Evolutionary conservation across 1,140 invertebrate species (phyloP).

Genomic region (Agraylea sexmaculata): DNA sequence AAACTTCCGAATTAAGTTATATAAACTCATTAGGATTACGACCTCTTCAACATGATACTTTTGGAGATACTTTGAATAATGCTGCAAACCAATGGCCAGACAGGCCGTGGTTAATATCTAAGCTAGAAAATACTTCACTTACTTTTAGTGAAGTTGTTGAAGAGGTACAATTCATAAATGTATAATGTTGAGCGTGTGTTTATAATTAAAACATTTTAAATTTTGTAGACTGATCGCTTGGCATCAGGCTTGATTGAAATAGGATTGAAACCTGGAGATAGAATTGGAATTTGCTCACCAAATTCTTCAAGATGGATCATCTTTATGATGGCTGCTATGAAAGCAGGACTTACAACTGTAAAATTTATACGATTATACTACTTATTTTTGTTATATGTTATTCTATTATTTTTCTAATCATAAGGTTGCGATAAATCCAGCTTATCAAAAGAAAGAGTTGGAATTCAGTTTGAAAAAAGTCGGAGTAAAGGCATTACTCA

Average conservation of each 20-base stretch:
- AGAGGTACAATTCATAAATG: constrained; percentile 31
- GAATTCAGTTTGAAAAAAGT: constrained; percentile 66
- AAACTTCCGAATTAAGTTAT: constrained; percentile 23
- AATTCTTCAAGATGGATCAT: constrained; percentile 74
- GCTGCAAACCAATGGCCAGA: constrained; percentile 40
- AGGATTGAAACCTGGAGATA: constrained; percentile 62
- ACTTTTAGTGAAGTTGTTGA: constrained; percentile 45
- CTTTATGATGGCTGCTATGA: constrained; percentile 56
- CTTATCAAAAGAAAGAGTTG: constrained; percentile 58
- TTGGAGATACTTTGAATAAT: constrained; percentile 45
- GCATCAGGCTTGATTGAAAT: constrained; percentile 63
- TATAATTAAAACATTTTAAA: no score
- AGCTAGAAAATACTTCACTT: constrained; percentile 42
- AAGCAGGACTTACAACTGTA: constrained; percentile 65
- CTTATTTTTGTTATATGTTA: not conserved
- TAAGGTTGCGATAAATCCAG: constrained; percentile 67
- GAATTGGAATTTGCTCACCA: constrained; percentile 75
- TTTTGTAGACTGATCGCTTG: constrained; percentile 49
- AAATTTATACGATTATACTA: constrained; percentile 2
- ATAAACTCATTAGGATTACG: constrained; percentile 33
- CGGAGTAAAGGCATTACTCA: constrained; percentile 51
- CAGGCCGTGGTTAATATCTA: constrained; percentile 42
- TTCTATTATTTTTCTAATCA: not conserved
- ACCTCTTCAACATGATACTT: constrained; percentile 41
- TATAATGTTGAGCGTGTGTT: not conserved